Evolutionary conservation across 2,888 invertebrate genomes (phyloP).

Genomic region (Morpho deidamia): DNA sequence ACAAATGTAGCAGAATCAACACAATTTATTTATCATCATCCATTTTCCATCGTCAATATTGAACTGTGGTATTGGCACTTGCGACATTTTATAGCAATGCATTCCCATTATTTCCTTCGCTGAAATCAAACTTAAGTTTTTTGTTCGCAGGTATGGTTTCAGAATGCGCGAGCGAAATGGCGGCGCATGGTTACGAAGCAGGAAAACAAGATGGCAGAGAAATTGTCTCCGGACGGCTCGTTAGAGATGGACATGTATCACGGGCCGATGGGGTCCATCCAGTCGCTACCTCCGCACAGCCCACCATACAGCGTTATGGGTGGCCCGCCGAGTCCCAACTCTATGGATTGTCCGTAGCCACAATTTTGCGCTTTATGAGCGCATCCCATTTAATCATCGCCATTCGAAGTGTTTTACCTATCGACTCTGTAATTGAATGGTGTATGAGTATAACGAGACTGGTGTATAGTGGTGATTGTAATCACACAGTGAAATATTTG

Average conservation of each 20-base stretch:
- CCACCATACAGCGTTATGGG: slow-evolving; percentile 84
- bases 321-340: slow-evolving; percentile 83
- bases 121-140: slow-evolving; percentile 41
- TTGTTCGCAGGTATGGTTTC: slow-evolving; percentile 94
- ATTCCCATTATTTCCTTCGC: slow-evolving; percentile 37
- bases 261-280: slow-evolving; percentile 81
- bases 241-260: slow-evolving; percentile 82
- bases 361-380: slow-evolving; percentile 66
- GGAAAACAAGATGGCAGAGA: slow-evolving; percentile 85
- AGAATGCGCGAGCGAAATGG: slow-evolving; percentile 96
- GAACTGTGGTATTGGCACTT: slow-evolving; percentile 22
- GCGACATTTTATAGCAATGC: slow-evolving; percentile 38
- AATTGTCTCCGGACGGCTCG: slow-evolving; percentile 82
- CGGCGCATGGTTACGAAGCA: slow-evolving; percentile 91
- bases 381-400: slow-evolving; percentile 38
- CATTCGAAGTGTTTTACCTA: slow-evolving; percentile 23
- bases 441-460: slow-evolving; percentile 24
- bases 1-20: too few relatives aligned
- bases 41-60: too few relatives aligned
- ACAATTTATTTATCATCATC: too few relatives aligned
- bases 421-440: slow-evolving; percentile 20
- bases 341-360: slow-evolving; percentile 85
- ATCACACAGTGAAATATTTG: slow-evolving; percentile 16
- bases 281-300: slow-evolving; percentile 83
- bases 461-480: slow-evolving; percentile 19